Percentiles rank a stretch among this genome's conserved stretches.
phyloP scores from a whole-genome alignment of 1,140 invertebrate species.

The Drosophila repleta region DNA sequence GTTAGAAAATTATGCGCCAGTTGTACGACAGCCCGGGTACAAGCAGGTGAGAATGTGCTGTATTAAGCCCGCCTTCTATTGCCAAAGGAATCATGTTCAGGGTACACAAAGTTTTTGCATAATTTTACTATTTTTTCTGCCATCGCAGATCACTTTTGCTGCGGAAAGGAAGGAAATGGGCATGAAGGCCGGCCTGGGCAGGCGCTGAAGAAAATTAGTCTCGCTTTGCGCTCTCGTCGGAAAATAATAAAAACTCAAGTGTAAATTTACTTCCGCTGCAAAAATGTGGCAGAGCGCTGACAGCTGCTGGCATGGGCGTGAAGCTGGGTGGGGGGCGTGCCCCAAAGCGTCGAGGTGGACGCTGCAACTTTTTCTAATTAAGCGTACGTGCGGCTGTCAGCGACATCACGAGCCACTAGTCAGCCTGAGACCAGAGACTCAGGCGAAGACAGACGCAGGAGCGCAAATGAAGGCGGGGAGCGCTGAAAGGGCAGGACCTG shows the following conservation, averaged over 20 bases:
- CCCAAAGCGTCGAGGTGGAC: slow-evolving; percentile 50
- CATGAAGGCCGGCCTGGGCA: slow-evolving; percentile 12
- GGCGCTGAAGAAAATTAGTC: slow-evolving; percentile 73
- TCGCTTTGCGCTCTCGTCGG: slow-evolving; percentile 65
- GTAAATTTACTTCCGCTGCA: slow-evolving; percentile 76
- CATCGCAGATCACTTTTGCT: background rate
- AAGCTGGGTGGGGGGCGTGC: slow-evolving; percentile 16
- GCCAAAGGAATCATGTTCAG: too few species aligned
- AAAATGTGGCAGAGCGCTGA: slow-evolving; percentile 64
- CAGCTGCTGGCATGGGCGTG: slow-evolving; percentile 41
- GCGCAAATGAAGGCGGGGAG: background rate
- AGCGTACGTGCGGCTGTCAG: slow-evolving; percentile 79
- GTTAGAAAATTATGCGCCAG: slow-evolving; percentile 19
- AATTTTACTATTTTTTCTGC: background rate
- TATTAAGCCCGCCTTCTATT: background rate
- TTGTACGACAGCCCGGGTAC: background rate
- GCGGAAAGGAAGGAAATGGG: slow-evolving; percentile 12
- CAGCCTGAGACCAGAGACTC: background rate
- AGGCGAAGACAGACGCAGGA: slow-evolving; percentile 16
- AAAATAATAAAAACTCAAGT: slow-evolving; percentile 78
- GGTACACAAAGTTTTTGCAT: slow-evolving; percentile 1
- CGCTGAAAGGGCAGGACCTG: background rate
- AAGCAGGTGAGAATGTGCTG: background rate
- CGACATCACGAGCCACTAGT: slow-evolving; percentile 51
- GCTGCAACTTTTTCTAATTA: slow-evolving; percentile 77